phyloP scores from a whole-genome alignment of 2,888 invertebrate genomes.

The Beris morrisii region DNA sequence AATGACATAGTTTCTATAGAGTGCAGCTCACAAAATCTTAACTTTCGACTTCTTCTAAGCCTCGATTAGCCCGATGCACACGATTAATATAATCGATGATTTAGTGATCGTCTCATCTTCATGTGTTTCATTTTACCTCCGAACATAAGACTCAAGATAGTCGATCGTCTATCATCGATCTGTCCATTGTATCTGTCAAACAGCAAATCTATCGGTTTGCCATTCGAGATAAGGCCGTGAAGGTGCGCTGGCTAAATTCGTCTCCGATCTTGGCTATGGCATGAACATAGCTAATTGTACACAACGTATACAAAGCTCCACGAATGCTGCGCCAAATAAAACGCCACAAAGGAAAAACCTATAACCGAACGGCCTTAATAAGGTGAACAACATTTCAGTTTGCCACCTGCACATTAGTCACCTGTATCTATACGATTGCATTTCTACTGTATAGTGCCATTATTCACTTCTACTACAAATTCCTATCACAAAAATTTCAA shows the following conservation, averaged over 20 bases:
- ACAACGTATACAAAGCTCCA: background rate
- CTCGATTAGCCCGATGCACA: too few relatives aligned
- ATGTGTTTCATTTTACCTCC: too few relatives aligned
- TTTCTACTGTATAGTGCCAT: background rate
- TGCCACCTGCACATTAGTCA: slow-evolving; percentile 29
- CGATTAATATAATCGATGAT: too few relatives aligned
- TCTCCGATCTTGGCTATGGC: background rate
- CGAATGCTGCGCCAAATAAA: slow-evolving; percentile 11
- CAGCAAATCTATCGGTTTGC: too few relatives aligned
- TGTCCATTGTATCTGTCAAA: too few relatives aligned
- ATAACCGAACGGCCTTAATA: slow-evolving; percentile 29
- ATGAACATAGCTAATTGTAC: slow-evolving; percentile 5
- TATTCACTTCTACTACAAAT: background rate
- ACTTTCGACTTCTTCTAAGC: too few relatives aligned
- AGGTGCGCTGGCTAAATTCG: background rate
- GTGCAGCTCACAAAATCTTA: too few relatives aligned
- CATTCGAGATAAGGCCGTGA: background rate
- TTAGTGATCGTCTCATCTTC: too few relatives aligned
- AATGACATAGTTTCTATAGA: too few relatives aligned
- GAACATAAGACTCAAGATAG: too few relatives aligned
- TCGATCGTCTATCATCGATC: too few relatives aligned
- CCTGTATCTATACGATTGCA: slow-evolving; percentile 1
- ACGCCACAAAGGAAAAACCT: background rate
- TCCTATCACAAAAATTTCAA: slow-evolving; percentile 22
- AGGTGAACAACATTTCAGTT: slow-evolving; percentile 32